Evolutionary conservation across 1,140 invertebrate species (phyloP).

Genomic region (Drosophila miranda): DNA sequence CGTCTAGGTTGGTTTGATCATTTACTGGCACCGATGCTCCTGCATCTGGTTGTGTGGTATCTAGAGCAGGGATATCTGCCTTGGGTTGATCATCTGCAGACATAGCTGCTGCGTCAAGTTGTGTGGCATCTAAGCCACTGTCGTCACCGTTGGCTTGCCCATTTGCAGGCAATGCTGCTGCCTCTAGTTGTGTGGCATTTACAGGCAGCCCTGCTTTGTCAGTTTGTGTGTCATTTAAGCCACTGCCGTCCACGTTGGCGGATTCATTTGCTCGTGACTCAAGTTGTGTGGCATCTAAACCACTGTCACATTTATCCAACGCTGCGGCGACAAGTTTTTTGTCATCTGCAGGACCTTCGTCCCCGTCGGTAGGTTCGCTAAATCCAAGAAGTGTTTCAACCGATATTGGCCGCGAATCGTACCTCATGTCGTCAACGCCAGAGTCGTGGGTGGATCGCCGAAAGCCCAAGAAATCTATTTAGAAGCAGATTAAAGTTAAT

Average conservation of each 20-base stretch:
- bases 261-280: background rate
- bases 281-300: background rate
- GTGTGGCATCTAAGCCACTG: constrained; percentile 1
- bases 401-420: constrained; percentile 1
- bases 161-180: too few relatives aligned
- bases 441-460: constrained; percentile 54
- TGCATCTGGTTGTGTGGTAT: background rate
- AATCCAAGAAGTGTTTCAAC: too few relatives aligned
- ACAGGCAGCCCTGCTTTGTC: too few relatives aligned
- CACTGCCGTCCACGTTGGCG: background rate
- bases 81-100: too few relatives aligned
- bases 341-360: background rate
- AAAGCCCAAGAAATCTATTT: constrained; percentile 56
- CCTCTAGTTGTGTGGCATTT: too few relatives aligned
- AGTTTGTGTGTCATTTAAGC: background rate
- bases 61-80: background rate
- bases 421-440: constrained; percentile 52
- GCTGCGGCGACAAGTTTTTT: background rate
- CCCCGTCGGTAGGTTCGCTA: background rate
- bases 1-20: background rate
- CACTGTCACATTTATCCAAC: too few relatives aligned
- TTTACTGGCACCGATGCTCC: too few relatives aligned
- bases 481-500: background rate
- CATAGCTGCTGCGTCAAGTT: background rate
- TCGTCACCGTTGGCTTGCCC: too few relatives aligned